Evolutionary conservation across 2,888 invertebrate species (phyloP).

Genomic region (Hybos culiciformis): DNA sequence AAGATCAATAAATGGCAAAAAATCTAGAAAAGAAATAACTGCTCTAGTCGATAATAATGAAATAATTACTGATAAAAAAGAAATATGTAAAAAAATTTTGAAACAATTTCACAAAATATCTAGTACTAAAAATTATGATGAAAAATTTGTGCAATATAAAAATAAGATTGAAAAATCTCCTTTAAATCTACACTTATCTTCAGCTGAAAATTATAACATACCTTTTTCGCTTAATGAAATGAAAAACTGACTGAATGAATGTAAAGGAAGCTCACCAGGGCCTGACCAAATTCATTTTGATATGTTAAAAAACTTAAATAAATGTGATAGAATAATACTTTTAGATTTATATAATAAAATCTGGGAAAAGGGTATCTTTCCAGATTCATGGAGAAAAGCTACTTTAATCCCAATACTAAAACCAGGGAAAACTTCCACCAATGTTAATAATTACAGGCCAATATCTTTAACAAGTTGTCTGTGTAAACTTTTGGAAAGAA

Average conservation of each 20-base stretch:
- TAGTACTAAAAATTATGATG: neutral
- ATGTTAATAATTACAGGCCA: neutral
- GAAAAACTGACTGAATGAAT: neutral
- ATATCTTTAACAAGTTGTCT: neutral
- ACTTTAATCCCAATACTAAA: neutral
- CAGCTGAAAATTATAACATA: neutral
- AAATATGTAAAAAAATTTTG: neutral
- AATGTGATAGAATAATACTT: neutral
- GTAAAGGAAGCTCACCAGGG: neutral
- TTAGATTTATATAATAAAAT: neutral
- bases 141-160: neutral
- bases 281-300: neutral
- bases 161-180: neutral
- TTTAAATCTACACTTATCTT: neutral
- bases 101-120: neutral
- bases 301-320: neutral
- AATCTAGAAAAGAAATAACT: neutral
- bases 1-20: neutral
- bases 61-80: neutral
- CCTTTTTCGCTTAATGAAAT: neutral
- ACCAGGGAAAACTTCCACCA: neutral
- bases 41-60: neutral
- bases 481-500: neutral
- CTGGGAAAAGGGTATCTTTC: neutral
- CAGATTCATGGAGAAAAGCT: neutral